Percentiles rank a stretch among this genome's conserved stretches.
phyloP scores from a whole-genome alignment of 2,888 invertebrate species.

The Cetonia aurata region DNA sequence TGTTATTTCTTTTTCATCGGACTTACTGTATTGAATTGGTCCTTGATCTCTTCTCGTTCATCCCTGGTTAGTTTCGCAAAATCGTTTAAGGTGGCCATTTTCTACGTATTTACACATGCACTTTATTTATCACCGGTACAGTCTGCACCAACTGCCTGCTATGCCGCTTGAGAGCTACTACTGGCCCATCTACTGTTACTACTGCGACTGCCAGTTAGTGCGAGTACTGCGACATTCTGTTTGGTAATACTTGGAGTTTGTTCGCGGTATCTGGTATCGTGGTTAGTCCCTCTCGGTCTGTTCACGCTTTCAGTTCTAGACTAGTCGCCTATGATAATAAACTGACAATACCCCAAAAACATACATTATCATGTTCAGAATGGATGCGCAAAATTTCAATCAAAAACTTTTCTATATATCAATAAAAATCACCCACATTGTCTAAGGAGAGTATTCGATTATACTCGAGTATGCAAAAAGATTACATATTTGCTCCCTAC shows the following conservation, averaged over 20 bases:
- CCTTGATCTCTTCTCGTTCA: constrained; percentile 80
- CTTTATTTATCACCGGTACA: constrained; percentile 18
- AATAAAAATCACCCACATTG: no score
- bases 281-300: neutral
- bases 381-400: no score
- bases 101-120: constrained; percentile 48
- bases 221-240: constrained; percentile 9
- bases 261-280: neutral
- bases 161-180: constrained; percentile 6
- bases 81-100: constrained; percentile 53
- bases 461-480: no score
- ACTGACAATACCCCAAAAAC: no score
- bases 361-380: no score
- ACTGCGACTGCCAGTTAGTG: no score
- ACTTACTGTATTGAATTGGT: constrained; percentile 82
- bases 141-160: constrained; percentile 6
- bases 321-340: no score
- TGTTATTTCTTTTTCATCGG: neutral
- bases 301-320: neutral
- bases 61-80: constrained; percentile 52
- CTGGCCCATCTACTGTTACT: neutral
- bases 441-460: no score
- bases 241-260: neutral
- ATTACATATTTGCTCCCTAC: no score
- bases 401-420: no score